Conservation (phyloP, 2,888 invertebrate genomes). For the Oconnorella tubifera region DNA sequence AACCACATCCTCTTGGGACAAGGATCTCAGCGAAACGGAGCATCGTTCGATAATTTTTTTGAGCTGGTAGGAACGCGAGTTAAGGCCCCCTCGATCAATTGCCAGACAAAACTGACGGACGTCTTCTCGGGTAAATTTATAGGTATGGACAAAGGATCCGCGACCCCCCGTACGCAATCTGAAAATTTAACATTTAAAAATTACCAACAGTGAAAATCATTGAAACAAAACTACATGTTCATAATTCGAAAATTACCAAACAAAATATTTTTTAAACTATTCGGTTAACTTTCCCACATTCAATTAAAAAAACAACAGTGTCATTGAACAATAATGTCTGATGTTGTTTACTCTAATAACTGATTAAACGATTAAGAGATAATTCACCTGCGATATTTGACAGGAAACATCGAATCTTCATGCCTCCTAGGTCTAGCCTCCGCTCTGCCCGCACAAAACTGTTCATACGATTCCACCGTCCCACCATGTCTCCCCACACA, state of each 20-base stretch:
- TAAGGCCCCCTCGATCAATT: not conserved
- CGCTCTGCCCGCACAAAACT: not conserved
- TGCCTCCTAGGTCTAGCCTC: not conserved
- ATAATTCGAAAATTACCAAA: too few relatives aligned
- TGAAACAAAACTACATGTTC: too few relatives aligned
- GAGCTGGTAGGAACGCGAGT: not conserved
- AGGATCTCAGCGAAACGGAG: not conserved
- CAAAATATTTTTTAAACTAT: too few relatives aligned
- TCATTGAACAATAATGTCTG: too few relatives aligned
- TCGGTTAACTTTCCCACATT: too few relatives aligned
- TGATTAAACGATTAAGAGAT: too few relatives aligned
- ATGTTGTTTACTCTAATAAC: too few relatives aligned
- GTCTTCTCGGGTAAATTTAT: not conserved
- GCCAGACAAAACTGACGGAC: not conserved
- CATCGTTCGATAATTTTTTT: not conserved
- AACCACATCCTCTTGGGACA: not conserved
- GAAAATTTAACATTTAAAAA: too few relatives aligned
- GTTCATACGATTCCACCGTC: not conserved
- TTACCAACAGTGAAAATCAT: too few relatives aligned
- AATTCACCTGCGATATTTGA: not conserved
- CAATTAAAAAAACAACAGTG: too few relatives aligned
- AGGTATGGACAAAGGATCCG: not conserved
- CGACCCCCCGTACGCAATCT: not conserved
- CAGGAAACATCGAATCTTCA: not conserved
- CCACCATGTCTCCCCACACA: too few relatives aligned